Evolutionary conservation across 1,140 invertebrate genomes (phyloP).

Genomic region (Drosophila oshimai): DNA sequence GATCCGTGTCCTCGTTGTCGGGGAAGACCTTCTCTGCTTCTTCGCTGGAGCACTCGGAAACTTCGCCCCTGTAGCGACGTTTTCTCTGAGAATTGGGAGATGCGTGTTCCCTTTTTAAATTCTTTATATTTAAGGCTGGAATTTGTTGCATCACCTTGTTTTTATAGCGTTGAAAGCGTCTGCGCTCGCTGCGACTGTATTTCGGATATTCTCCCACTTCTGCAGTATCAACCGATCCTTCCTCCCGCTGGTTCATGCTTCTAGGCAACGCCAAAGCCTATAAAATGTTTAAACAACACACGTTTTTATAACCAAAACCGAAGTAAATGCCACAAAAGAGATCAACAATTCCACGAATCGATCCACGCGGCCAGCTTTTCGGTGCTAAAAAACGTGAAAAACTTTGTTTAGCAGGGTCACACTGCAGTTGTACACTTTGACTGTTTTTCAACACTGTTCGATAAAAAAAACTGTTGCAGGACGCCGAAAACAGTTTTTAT

Average conservation of each 20-base stretch:
- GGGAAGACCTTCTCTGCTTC: too few species aligned
- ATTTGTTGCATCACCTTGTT: neutral
- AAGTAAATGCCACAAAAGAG: neutral
- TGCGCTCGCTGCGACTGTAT: neutral
- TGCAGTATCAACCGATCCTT: neutral
- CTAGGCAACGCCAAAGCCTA: neutral
- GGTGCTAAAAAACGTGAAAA: neutral
- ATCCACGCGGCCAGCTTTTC: neutral
- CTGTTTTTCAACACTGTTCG: neutral
- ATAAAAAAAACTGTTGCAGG: too few species aligned
- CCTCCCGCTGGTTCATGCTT: too few species aligned
- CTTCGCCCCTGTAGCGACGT: neutral
- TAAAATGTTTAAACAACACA: neutral
- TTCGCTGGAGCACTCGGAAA: neutral
- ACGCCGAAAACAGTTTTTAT: too few species aligned
- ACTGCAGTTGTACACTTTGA: neutral
- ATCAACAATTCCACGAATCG: neutral
- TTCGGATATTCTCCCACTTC: neutral
- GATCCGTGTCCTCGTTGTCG: too few species aligned
- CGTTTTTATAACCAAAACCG: neutral
- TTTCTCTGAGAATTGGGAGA: neutral
- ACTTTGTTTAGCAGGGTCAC: neutral
- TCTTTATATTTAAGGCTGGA: neutral
- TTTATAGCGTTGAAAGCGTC: neutral
- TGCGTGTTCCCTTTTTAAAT: neutral